Evolutionary conservation across 2,888 invertebrate species (phyloP).

Genomic region (Sycophila texana): DNA sequence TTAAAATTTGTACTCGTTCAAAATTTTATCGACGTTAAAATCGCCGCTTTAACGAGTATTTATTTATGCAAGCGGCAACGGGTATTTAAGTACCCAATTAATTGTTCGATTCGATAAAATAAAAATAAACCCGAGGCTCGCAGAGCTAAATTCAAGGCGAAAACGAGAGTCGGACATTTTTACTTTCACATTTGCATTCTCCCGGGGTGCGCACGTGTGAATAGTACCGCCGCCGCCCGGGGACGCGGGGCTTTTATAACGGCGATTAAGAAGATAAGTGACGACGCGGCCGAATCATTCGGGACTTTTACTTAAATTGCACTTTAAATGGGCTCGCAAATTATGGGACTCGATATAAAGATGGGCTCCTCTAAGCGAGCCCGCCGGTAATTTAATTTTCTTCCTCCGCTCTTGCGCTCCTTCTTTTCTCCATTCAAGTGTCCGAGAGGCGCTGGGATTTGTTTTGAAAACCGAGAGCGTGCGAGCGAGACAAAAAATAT

Average conservation of each 20-base stretch:
- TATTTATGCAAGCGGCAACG: too few relatives aligned
- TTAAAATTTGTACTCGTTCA: background rate
- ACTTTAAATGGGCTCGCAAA: conserved; percentile 17
- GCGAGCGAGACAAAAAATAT: background rate
- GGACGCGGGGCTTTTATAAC: conserved; percentile 24
- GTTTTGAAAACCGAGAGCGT: background rate
- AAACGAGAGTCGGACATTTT: conserved; percentile 23
- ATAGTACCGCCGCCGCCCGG: background rate
- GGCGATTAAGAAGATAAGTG: conserved; percentile 27
- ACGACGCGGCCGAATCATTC: conserved; percentile 12
- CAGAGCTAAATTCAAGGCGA: conserved; percentile 32
- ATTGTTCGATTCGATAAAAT: background rate
- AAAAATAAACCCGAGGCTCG: background rate
- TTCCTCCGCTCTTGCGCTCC: background rate
- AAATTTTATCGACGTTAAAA: too few relatives aligned
- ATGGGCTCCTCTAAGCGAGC: background rate
- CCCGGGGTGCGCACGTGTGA: background rate
- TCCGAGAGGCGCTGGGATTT: background rate
- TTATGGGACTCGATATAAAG: conserved; percentile 15
- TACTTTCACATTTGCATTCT: background rate
- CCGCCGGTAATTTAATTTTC: conserved; percentile 8
- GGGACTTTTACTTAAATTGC: conserved; percentile 8
- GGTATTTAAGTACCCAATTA: background rate
- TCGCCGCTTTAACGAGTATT: too few relatives aligned
- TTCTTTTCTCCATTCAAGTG: background rate